phyloP scores from a whole-genome alignment of 2,888 invertebrate species.

The Apodemia zela region DNA sequence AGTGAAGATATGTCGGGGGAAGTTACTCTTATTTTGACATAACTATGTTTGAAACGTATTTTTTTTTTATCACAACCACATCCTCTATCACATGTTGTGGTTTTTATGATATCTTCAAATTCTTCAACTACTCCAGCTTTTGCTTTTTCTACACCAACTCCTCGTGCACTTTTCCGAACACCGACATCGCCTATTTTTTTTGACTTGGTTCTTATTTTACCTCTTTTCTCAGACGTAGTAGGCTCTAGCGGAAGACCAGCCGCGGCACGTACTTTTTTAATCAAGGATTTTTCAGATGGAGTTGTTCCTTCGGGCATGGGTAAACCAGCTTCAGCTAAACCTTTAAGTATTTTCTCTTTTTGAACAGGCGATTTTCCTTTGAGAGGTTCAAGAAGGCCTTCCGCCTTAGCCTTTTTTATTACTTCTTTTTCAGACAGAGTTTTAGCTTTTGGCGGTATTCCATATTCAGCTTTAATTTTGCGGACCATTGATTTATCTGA shows the following conservation, averaged over 20 bases:
- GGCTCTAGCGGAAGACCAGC: conserved; percentile 37
- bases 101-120: conserved; percentile 51
- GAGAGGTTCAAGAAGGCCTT: conserved; percentile 45
- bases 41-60: conserved; percentile 62
- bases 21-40: conserved; percentile 58
- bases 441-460: conserved; percentile 33
- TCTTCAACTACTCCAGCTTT: conserved; percentile 43
- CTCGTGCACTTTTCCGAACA: conserved; percentile 29
- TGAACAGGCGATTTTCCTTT: conserved; percentile 41
- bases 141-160: conserved; percentile 27
- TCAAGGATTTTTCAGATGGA: conserved; percentile 43
- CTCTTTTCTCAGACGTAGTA: conserved; percentile 44
- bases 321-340: conserved; percentile 42
- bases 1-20: conserved; percentile 59
- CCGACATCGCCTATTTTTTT: conserved; percentile 38
- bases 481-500: conserved; percentile 36
- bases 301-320: conserved; percentile 49
- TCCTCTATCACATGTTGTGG: conserved; percentile 53
- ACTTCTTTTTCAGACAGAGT: conserved; percentile 16
- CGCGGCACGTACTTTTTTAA: conserved; percentile 40
- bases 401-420: conserved; percentile 37
- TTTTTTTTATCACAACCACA: conserved; percentile 63
- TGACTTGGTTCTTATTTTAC: conserved; percentile 42
- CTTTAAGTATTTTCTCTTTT: conserved; percentile 47
- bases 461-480: conserved; percentile 27